phyloP scores from a whole-genome alignment of 2,888 invertebrate species.

The Hyles lineata region DNA sequence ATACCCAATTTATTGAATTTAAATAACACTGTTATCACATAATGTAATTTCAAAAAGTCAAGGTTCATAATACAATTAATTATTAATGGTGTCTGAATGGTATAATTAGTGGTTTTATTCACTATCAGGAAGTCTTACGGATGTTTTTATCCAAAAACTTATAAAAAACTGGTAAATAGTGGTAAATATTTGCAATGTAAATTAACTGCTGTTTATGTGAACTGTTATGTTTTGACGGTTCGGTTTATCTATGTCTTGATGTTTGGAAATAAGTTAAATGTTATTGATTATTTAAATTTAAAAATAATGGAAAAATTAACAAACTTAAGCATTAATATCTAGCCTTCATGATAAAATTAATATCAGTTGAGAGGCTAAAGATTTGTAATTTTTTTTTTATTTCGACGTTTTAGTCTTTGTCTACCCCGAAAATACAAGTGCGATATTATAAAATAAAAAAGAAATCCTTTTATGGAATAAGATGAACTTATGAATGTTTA shows the following conservation, averaged over 20 bases:
- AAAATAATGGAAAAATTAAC: no score
- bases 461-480: no score
- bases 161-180: conserved; percentile 8
- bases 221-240: neutral
- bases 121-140: conserved; percentile 26
- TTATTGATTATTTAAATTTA: no score
- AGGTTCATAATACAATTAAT: neutral
- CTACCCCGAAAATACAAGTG: no score
- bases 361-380: no score
- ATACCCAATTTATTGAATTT: no score
- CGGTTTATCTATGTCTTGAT: neutral
- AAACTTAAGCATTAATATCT: no score
- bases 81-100: neutral
- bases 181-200: conserved; percentile 19
- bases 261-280: neutral
- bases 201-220: neutral
- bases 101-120: neutral
- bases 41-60: neutral
- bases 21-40: neutral
- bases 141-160: conserved; percentile 20
- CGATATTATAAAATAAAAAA: no score
- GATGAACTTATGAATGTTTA: no score
- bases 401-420: no score
- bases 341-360: no score
- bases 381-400: no score